Base-by-base conservation (phyloP, 1,140 invertebrate genomes). In the Stegodyphus mimosarum region DNA sequence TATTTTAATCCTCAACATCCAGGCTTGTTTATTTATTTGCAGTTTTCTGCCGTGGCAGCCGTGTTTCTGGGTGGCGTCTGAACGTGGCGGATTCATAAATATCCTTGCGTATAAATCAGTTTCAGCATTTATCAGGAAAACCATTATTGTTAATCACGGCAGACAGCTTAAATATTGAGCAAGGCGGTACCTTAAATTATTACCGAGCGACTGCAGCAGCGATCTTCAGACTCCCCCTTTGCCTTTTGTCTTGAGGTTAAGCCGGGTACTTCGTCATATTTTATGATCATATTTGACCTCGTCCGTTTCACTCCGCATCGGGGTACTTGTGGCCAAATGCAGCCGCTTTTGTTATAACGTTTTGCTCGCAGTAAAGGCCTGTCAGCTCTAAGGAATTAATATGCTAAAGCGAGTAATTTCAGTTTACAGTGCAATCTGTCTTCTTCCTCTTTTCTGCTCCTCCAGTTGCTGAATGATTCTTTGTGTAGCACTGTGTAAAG, bases 71-170 rank as follows among this genome's bases (percentile, higher is more conserved):
- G 78, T 71, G 78, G 79, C 70, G 79, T 13, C 7, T n/a, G 49
- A n/a, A 66, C 7, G 66, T 15, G 17, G n/a, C 13, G 33, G 10
- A 17, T 83, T 74, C 80, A 83, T 83, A 74, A 83, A 74, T 83
- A 83, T 67, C 71, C 51, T 33, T 33, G 55, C 53, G 80, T 33
- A 83, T 83, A 83, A 83, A 83, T 83, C 80, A 74, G 71, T 63
- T 74, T 67, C 70, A 67, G 71, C 71, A 83, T 83, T 83, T 83
- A 83, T 83, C 80, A 53, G 80, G 48, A 33, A 49, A 48, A 53
- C 71, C 71, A 83, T 83, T 74, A 83, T 67, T 83, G 80, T 83
- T 83, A 83, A 83, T 83, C 80, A 83, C 51, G 71, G 70, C 55
- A 6, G 80, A 83, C 67, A 80, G 78, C 77, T 80, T 71, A 71